These are phyloP conservation scores for Sarcophaga peregrina DNA, from an alignment of 1,140 invertebrate genomes.

Conservation along the genomic window DNA sequence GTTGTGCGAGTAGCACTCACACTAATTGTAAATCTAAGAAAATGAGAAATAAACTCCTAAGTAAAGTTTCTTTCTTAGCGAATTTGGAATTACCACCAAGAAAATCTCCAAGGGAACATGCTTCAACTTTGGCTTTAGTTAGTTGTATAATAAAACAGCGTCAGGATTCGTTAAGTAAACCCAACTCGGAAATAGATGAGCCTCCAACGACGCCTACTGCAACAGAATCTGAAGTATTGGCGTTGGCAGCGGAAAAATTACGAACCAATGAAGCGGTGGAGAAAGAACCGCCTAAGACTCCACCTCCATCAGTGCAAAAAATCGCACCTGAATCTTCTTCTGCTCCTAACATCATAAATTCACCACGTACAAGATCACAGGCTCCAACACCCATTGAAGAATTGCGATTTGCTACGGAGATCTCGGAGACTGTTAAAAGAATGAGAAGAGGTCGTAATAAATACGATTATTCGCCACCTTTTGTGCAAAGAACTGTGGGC, in stretches of 20 bases:
- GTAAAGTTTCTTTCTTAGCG: slow-evolving; percentile 51
- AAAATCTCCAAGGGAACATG: slow-evolving; percentile 87
- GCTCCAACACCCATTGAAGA: slow-evolving; percentile 60
- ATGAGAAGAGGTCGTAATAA: slow-evolving; percentile 63
- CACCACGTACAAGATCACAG: slow-evolving; percentile 55
- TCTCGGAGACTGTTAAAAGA: slow-evolving; percentile 61
- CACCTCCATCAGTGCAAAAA: not conserved
- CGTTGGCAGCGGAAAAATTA: not conserved
- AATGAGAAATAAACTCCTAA: slow-evolving; percentile 63
- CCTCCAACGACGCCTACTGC: slow-evolving; percentile 43
- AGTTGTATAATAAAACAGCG: slow-evolving; percentile 73
- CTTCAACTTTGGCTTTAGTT: slow-evolving; percentile 84
- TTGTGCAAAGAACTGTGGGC: not conserved
- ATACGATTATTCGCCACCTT: slow-evolving; percentile 56
- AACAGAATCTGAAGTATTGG: not conserved
- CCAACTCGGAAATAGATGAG: slow-evolving; percentile 60
- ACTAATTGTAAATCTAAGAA: slow-evolving; percentile 53
- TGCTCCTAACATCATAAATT: not conserved
- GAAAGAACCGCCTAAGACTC: slow-evolving; percentile 30
- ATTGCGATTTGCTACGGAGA: slow-evolving; percentile 61
- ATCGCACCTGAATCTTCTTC: not conserved
- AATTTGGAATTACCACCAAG: slow-evolving; percentile 73
- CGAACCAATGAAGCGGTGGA: not conserved
- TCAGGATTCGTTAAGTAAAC: slow-evolving; percentile 65
- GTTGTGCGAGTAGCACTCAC: slow-evolving; percentile 53